These are phyloP conservation scores for Calliphora vomitoria DNA, from an alignment of 2,888 invertebrate genomes.

Conservation along the genomic window DNA sequence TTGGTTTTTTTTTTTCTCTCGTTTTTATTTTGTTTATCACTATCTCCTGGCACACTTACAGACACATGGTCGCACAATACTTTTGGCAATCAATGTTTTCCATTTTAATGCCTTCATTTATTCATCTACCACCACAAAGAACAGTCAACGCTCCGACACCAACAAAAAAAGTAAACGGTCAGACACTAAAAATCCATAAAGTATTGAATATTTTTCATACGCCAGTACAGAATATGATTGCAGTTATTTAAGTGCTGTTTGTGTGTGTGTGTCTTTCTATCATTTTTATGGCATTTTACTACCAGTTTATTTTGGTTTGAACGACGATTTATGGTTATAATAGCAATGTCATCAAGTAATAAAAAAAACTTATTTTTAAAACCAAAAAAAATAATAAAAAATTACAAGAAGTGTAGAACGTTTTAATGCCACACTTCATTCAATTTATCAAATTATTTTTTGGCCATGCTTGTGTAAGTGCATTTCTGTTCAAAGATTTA, in stretches of 20 bases:
- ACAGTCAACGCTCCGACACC: not conserved
- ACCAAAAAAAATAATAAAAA: slow-evolving; percentile 2
- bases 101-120: slow-evolving; percentile 59
- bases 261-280: slow-evolving; percentile 32
- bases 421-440: slow-evolving; percentile 9
- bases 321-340: slow-evolving; percentile 29
- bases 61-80: slow-evolving; percentile 9
- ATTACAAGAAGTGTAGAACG: not conserved
- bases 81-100: slow-evolving; percentile 65
- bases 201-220: slow-evolving; percentile 32
- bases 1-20: not conserved
- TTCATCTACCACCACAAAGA: slow-evolving; percentile 6
- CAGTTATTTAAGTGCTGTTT: slow-evolving; percentile 4
- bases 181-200: slow-evolving; percentile 46
- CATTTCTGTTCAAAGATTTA: not conserved
- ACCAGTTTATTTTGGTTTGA: slow-evolving; percentile 12
- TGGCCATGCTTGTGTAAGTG: not conserved
- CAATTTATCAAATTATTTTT: slow-evolving; percentile 4
- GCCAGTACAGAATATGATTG: not conserved
- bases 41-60: not conserved
- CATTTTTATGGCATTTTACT: slow-evolving; percentile 53
- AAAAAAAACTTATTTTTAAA: slow-evolving; percentile 22
- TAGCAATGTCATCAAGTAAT: slow-evolving; percentile 20
- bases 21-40: not conserved
- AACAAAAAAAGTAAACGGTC: slow-evolving; percentile 17